These are phyloP conservation scores for Leptothorax acervorum DNA, from an alignment of 2,888 invertebrate species.

Conservation along the genomic window DNA sequence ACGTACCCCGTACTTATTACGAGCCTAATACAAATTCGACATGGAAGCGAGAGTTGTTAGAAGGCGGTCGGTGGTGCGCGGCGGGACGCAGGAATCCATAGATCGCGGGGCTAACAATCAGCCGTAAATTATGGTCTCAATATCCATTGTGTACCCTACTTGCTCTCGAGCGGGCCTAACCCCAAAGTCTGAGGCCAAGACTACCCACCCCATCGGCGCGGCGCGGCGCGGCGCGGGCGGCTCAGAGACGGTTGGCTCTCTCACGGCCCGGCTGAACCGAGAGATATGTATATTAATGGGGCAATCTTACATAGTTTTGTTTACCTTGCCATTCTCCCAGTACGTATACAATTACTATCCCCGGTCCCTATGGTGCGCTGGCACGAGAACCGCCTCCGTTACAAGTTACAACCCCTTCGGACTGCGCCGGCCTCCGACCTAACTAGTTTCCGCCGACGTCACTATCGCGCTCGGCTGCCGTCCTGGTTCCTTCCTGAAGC, in stretches of 20 bases:
- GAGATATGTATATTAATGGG: constrained; percentile 86
- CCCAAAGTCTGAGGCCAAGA: constrained; percentile 85
- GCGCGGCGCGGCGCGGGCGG: constrained; percentile 57
- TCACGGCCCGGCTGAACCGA: constrained; percentile 82
- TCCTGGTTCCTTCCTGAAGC: not conserved
- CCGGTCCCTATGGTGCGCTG: constrained; percentile 71
- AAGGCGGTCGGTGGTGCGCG: constrained; percentile 72
- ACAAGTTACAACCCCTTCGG: constrained; percentile 53
- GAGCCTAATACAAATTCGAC: constrained; percentile 81
- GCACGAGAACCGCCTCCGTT: constrained; percentile 68
- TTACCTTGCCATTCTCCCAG: constrained; percentile 85
- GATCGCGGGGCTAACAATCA: constrained; percentile 85
- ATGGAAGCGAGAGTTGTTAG: constrained; percentile 77
- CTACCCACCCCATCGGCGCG: constrained; percentile 81
- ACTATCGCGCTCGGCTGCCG: constrained; percentile 46
- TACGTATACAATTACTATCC: constrained; percentile 85
- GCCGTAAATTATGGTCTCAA: constrained; percentile 86
- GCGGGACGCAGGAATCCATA: constrained; percentile 83
- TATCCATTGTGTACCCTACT: constrained; percentile 85
- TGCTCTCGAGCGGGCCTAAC: constrained; percentile 81
- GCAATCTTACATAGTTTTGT: constrained; percentile 86
- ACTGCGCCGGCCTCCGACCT: constrained; percentile 40
- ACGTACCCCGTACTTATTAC: constrained; percentile 68
- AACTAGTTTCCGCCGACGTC: constrained; percentile 55
- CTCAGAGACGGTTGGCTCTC: constrained; percentile 72